Conservation (phyloP, 37 sponge, comb jelly and placozoan species). For the Geodia barretti region DNA sequence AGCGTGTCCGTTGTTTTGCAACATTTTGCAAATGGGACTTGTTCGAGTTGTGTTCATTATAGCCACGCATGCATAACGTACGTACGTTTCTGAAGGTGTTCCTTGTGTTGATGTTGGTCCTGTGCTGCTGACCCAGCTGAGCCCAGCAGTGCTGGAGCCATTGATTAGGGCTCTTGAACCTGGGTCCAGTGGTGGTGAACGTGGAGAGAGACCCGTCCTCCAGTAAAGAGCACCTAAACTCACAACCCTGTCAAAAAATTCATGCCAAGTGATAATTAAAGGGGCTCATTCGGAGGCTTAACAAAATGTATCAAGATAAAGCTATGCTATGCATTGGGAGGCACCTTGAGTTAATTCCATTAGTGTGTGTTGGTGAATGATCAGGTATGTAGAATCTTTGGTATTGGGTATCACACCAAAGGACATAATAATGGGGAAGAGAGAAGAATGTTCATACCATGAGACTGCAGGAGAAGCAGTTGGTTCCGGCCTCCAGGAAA, state of each 20-base stretch:
- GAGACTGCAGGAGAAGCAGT: slow-evolving; percentile 33
- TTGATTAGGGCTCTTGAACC: slow-evolving; percentile 31
- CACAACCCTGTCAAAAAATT: slow-evolving; percentile 53
- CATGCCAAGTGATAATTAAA: not conserved
- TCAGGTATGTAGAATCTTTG: not conserved
- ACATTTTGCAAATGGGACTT: too few relatives aligned
- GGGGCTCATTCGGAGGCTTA: not conserved
- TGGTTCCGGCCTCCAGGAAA: slow-evolving; percentile 18
- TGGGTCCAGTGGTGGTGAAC: slow-evolving; percentile 12
- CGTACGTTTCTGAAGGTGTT: slow-evolving; percentile 62
- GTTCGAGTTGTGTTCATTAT: too few relatives aligned
- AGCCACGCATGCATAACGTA: too few relatives aligned
- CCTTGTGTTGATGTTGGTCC: slow-evolving; percentile 29
- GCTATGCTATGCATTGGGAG: not conserved
- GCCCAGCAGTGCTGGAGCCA: slow-evolving; percentile 76
- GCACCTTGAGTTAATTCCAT: not conserved
- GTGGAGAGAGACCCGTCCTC: slow-evolving; percentile 33
- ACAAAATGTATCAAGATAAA: not conserved
- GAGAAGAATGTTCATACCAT: slow-evolving; percentile 24
- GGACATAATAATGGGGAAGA: not conserved
- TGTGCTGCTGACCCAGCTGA: slow-evolving; percentile 55
- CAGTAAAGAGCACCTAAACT: slow-evolving; percentile 52
- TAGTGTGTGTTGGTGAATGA: not conserved
- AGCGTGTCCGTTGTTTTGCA: too few relatives aligned
- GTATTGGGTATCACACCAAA: not conserved